phyloP scores from a whole-genome alignment of 2,888 invertebrate species.

The Callyntrura sp. region DNA sequence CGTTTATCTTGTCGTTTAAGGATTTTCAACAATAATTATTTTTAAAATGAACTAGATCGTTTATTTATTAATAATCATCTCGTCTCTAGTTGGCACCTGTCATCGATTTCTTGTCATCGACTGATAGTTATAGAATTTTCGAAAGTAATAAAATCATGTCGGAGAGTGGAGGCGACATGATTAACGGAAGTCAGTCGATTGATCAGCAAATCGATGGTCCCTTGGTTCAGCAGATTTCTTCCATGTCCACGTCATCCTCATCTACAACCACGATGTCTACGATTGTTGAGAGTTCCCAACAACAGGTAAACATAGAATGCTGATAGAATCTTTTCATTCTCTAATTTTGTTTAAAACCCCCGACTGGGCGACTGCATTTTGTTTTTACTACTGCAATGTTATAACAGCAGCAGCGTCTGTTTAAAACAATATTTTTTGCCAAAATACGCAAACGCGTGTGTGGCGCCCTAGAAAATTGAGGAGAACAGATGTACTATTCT shows the following conservation, averaged over 20 bases:
- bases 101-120: not conserved
- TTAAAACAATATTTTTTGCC: constrained; percentile 70
- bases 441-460: constrained; percentile 28
- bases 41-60: not conserved
- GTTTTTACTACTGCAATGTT: not conserved
- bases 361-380: no score
- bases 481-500: constrained; percentile 36
- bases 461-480: constrained; percentile 64
- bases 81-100: not conserved
- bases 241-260: constrained; percentile 71
- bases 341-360: no score
- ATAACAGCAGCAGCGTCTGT: constrained; percentile 58
- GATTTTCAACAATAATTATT: not conserved
- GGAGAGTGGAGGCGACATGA: constrained; percentile 47
- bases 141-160: constrained; percentile 70
- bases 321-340: no score
- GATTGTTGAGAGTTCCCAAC: constrained; percentile 45
- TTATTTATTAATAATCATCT: not conserved
- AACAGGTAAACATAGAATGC: constrained; percentile 74
- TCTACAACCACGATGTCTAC: constrained; percentile 53
- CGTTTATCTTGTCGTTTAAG: constrained; percentile 1
- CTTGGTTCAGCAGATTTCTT: constrained; percentile 67
- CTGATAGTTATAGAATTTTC: constrained; percentile 17
- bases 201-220: constrained; percentile 72
- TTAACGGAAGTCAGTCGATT: constrained; percentile 36